Conservation (phyloP, 2,113 vertebrate genomes). For the Shinisaurus crocodilurus region DNA sequence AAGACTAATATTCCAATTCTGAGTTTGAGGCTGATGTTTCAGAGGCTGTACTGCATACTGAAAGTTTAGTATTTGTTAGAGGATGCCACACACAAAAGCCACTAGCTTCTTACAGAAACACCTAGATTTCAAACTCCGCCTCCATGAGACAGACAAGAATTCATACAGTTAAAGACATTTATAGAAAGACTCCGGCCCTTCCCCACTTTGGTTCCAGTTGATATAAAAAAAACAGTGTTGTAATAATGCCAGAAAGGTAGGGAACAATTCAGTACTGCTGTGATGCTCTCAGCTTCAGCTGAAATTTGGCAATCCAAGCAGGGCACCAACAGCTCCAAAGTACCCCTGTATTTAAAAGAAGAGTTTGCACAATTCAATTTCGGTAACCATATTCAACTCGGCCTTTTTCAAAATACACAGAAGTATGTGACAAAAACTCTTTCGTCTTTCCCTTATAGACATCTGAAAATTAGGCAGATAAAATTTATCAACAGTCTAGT, state of each 20-base stretch:
- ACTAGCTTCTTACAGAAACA: slow-evolving; percentile 56
- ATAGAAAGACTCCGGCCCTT: slow-evolving; percentile 52
- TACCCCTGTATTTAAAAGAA: slow-evolving; percentile 77
- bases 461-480: not conserved
- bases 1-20: slow-evolving; percentile 27
- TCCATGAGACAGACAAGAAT: slow-evolving; percentile 64
- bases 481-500: not conserved
- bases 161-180: slow-evolving; percentile 59
- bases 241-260: slow-evolving; percentile 50
- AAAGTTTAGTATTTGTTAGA: slow-evolving; percentile 65
- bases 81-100: slow-evolving; percentile 31
- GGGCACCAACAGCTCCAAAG: slow-evolving; percentile 86
- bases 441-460: not conserved
- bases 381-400: not conserved
- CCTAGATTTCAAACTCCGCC: slow-evolving; percentile 40
- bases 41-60: slow-evolving; percentile 71
- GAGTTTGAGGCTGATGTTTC: slow-evolving; percentile 65
- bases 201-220: slow-evolving; percentile 68
- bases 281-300: slow-evolving; percentile 71
- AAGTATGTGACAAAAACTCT: not conserved
- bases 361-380: slow-evolving; percentile 36
- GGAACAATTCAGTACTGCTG: slow-evolving; percentile 61
- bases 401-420: not conserved
- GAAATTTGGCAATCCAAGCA: slow-evolving; percentile 85
- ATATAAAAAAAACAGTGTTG: slow-evolving; percentile 49